Evolutionary conservation across 2,113 vertebrate genomes (phyloP), one percentile per base, ranked within the genome.

Genomic region (Glaucomys volans): DNA sequence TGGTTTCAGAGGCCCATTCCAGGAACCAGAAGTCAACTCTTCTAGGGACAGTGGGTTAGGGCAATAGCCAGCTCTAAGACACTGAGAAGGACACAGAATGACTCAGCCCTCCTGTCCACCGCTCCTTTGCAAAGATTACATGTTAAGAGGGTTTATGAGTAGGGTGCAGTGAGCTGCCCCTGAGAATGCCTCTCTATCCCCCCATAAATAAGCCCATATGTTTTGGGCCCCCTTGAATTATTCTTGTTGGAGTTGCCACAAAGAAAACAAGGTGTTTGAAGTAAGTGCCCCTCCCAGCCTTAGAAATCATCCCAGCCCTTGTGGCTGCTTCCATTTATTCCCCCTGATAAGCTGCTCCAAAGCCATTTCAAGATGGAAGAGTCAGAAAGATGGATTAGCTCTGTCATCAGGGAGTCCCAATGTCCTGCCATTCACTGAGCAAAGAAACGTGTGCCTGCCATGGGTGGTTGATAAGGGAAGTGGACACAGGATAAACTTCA

Each of bases 381-480:
- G 94, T 84, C 95, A 97, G 97, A 91, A 97, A 94, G 96, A 98
- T 93, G 98, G 97, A 98, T 98, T 97, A 97, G 90, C 75, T 96
- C 94, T 98, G 95, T 98, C 98, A 98, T 92, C 97, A 87, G 95
- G 96, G 93, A 98, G 98, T 91, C 97, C 96, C 94, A 95, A 95
- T 88, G 89, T 69, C 96, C 87, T 98, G 97, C 97, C 97, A 98
- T 16, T 93, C 97, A 96, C 97, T 62, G 86, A 98, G 90, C 91
- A 97, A 97, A 98, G 97, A 97, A 98, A 97, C 96, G 76, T 90
- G 95, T 74, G 94, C 94, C 94, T 83, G 94, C 97, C 98, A 97
- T 97, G 94, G 90, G 72, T 66, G 82, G 94, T 86, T 91, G 98
- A 98, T 98, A 98, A 98, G 98, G 97, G 97, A 98, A 98, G 97